A percentile compares a stretch with the other conserved stretches of the same genome.
These are phyloP conservation scores for Boulengeromyrus knoepffleri DNA, from an alignment of 2,113 vertebrate genomes.

Conservation along the genomic window DNA sequence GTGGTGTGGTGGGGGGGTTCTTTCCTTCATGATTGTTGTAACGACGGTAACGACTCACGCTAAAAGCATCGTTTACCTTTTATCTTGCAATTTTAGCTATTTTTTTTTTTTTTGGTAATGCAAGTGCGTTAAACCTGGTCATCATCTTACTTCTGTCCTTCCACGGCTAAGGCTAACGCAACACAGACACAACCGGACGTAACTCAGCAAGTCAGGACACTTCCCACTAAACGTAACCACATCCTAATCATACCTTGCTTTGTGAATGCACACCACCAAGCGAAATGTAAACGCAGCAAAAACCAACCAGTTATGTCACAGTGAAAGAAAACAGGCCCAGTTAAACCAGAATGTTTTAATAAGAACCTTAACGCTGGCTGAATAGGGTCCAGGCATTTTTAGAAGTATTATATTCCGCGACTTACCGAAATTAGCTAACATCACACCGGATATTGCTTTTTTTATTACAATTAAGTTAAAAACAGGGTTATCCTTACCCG, in stretches of 20 bases:
- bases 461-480: not conserved
- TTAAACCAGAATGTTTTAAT: not conserved
- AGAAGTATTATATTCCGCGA: not conserved
- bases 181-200: not conserved
- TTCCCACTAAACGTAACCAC: not conserved
- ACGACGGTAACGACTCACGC: not conserved
- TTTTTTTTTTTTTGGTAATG: not conserved
- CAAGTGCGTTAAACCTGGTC: not conserved
- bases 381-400: not conserved
- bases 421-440: not conserved
- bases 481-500: not conserved
- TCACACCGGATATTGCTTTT: not conserved
- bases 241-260: not conserved
- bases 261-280: not conserved
- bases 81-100: not conserved
- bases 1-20: not conserved
- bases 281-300: not conserved
- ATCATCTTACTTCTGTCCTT: not conserved
- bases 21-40: not conserved
- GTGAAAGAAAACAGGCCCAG: not conserved
- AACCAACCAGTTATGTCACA: not conserved
- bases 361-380: not conserved
- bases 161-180: not conserved
- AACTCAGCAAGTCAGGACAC: not conserved
- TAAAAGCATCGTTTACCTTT: not conserved